A percentile compares a stretch with the other conserved stretches of the same genome.
These are phyloP conservation scores for Ictalurus punctatus DNA, from an alignment of 2,113 vertebrate species.

Conservation along the genomic window DNA sequence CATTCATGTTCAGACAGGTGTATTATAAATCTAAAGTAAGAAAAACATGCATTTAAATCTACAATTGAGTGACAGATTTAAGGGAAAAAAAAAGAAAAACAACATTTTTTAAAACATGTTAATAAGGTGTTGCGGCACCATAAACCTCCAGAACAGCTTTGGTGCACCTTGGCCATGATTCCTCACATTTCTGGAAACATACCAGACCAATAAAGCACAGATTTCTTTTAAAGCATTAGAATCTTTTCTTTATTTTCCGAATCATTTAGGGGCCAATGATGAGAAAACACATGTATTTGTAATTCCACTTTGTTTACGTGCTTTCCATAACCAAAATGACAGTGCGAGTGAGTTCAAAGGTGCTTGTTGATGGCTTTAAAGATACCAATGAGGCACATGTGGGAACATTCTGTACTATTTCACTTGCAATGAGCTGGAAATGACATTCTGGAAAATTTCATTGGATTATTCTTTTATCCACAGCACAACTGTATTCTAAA, in stretches of 20 bases:
- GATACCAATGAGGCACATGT: neutral
- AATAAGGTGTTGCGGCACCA: neutral
- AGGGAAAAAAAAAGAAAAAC: neutral
- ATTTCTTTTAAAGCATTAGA: too few relatives aligned
- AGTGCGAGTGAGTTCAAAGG: neutral
- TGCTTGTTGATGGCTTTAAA: neutral
- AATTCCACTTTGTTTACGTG: slow-evolving; percentile 9
- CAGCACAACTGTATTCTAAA: neutral
- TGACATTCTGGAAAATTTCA: neutral
- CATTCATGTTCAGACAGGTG: neutral
- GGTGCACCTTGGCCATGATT: neutral
- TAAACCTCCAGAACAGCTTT: neutral
- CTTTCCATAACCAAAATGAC: slow-evolving; percentile 21
- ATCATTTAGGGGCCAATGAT: neutral
- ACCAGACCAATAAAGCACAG: neutral
- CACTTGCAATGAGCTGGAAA: neutral
- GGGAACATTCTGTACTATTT: neutral
- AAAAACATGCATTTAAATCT: neutral
- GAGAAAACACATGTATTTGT: slow-evolving; percentile 20
- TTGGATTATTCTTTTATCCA: neutral
- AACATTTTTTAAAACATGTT: neutral
- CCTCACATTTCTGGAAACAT: neutral
- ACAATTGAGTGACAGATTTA: neutral
- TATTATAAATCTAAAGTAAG: neutral
- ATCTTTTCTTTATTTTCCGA: neutral